Conservation (phyloP, 2,797 vertebrate genomes). For the Masticophis lateralis region DNA sequence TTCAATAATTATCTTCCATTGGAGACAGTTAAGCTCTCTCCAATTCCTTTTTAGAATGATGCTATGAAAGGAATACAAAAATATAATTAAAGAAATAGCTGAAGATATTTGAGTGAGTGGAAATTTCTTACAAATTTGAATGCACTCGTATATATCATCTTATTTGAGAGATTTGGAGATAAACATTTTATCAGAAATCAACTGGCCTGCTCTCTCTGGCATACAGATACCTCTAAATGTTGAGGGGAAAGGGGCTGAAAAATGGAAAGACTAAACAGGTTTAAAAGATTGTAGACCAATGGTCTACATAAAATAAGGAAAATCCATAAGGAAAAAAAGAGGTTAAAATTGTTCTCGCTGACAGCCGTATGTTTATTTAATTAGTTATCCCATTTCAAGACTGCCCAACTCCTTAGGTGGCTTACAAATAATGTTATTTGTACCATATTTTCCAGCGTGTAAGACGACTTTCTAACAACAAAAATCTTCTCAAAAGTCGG, state of each 20-base stretch:
- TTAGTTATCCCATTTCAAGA: neutral
- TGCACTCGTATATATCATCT: neutral
- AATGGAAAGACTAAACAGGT: neutral
- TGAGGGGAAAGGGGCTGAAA: neutral
- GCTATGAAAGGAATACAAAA: neutral
- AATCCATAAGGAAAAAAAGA: neutral
- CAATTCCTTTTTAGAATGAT: neutral
- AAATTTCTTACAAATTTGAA: neutral
- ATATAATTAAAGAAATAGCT: neutral
- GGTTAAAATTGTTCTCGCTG: neutral
- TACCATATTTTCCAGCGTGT: too few species aligned
- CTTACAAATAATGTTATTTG: neutral
- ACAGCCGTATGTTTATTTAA: neutral
- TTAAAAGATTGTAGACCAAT: neutral
- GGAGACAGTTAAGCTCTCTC: neutral
- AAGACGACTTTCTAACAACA: too few species aligned
- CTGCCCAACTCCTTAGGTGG: neutral
- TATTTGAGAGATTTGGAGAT: neutral
- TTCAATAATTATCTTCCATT: neutral
- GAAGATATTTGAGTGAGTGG: neutral
- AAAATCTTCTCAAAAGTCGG: too few species aligned
- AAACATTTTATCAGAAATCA: neutral
- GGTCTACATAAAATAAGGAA: neutral
- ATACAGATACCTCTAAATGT: neutral
- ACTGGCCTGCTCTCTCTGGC: neutral